Conservation (phyloP, 1,140 invertebrate genomes). For the Temnothorax curvispinosus region DNA sequence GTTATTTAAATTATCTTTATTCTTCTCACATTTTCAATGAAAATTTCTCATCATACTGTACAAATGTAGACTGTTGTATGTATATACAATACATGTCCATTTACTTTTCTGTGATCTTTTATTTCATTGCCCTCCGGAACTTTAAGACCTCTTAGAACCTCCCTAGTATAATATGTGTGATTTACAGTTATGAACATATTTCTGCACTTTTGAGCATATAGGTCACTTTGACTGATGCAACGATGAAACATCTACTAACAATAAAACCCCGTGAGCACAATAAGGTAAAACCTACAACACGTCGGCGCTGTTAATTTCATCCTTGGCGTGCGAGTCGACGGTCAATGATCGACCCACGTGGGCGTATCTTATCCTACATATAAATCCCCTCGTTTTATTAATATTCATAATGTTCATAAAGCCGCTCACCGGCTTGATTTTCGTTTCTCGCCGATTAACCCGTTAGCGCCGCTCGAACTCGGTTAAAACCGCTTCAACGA, state of each 20-base stretch:
- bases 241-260: background rate
- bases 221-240: slow-evolving; percentile 26
- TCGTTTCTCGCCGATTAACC: slow-evolving; percentile 25
- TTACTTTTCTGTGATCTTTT: slow-evolving; percentile 20
- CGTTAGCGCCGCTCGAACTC: background rate
- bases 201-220: slow-evolving; percentile 39
- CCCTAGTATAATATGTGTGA: slow-evolving; percentile 2
- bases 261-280: slow-evolving; percentile 36
- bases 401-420: slow-evolving; percentile 54
- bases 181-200: slow-evolving; percentile 52
- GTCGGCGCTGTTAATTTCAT: slow-evolving; percentile 44
- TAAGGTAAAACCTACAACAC: slow-evolving; percentile 36
- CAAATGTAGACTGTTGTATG: background rate
- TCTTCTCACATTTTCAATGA: background rate
- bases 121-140: slow-evolving; percentile 40
- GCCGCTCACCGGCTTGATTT: background rate
- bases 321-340: background rate
- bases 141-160: background rate
- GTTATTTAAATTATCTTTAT: background rate
- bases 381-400: slow-evolving; percentile 36
- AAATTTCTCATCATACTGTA: background rate
- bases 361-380: slow-evolving; percentile 40
- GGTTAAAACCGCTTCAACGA: slow-evolving; percentile 15
- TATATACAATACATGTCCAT: background rate
- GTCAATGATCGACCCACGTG: slow-evolving; percentile 38